phyloP scores from a whole-genome alignment of 2,888 invertebrate genomes.

The Melieria omissa region DNA sequence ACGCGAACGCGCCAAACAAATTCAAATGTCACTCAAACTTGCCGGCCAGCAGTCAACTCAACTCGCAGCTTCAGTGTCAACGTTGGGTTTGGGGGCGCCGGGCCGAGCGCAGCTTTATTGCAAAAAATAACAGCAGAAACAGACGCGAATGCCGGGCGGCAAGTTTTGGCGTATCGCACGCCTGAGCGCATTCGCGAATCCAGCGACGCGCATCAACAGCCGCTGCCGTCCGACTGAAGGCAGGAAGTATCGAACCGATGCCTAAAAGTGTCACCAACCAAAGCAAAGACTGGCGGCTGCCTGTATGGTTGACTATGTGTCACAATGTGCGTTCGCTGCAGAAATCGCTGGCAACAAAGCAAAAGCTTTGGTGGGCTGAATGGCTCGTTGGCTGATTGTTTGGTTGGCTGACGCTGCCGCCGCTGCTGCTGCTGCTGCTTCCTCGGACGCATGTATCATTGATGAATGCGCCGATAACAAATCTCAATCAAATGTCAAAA shows the following conservation, averaged over 20 bases:
- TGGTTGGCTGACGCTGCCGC: neutral
- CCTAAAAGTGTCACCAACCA: neutral
- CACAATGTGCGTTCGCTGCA: too few species aligned
- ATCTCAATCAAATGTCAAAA: slow-evolving; percentile 68
- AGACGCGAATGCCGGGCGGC: too few species aligned
- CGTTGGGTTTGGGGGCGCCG: too few species aligned
- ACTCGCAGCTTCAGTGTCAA: too few species aligned
- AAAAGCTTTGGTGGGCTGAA: neutral
- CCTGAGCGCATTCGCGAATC: too few species aligned
- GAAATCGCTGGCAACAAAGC: too few species aligned
- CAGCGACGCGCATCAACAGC: too few species aligned
- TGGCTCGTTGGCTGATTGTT: slow-evolving; percentile 36
- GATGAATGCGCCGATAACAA: slow-evolving; percentile 64
- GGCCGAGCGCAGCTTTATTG: too few species aligned
- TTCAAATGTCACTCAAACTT: slow-evolving; percentile 55
- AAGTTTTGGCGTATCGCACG: too few species aligned
- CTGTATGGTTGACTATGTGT: too few species aligned
- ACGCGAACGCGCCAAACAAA: slow-evolving; percentile 42
- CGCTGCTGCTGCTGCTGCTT: slow-evolving; percentile 35
- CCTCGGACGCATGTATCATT: slow-evolving; percentile 63
- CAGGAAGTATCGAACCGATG: slow-evolving; percentile 5
- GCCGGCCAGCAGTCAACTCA: neutral
- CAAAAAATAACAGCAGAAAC: too few species aligned
- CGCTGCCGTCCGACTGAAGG: too few species aligned
- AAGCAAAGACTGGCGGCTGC: neutral